phyloP scores from a whole-genome alignment of 2,888 invertebrate species.

The Thereva unica region DNA sequence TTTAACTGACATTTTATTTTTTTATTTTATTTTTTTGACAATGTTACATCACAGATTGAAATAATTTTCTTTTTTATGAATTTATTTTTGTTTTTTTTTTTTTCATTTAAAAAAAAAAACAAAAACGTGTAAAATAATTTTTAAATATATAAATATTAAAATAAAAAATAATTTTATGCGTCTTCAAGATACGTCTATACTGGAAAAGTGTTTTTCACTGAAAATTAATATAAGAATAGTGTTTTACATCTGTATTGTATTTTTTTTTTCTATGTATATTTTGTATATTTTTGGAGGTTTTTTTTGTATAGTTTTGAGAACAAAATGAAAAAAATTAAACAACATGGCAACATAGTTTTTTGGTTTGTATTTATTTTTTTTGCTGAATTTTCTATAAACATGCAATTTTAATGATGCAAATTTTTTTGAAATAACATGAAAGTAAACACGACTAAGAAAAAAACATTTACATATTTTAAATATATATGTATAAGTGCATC shows the following conservation, averaged over 20 bases:
- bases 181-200: no score
- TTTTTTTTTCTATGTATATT: no score
- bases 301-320: no score
- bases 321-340: no score
- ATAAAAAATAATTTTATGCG: no score
- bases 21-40: slow-evolving; percentile 10
- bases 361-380: neutral
- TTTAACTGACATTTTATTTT: slow-evolving; percentile 3
- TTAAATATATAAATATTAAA: neutral
- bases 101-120: slow-evolving; percentile 6
- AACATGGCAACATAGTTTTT: neutral
- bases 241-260: no score
- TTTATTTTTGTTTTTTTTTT: neutral
- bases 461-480: no score
- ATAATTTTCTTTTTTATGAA: slow-evolving; percentile 13
- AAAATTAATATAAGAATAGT: no score
- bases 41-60: slow-evolving; percentile 31
- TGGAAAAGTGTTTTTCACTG: no score
- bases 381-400: neutral
- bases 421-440: slow-evolving; percentile 3
- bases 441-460: slow-evolving; percentile 19
- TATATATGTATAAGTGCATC: slow-evolving; percentile 17
- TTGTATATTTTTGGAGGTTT: no score
- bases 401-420: neutral
- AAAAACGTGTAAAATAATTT: slow-evolving; percentile 7